Conservation (phyloP, 2,113 vertebrate genomes). For the Notiomystis cincta region DNA sequence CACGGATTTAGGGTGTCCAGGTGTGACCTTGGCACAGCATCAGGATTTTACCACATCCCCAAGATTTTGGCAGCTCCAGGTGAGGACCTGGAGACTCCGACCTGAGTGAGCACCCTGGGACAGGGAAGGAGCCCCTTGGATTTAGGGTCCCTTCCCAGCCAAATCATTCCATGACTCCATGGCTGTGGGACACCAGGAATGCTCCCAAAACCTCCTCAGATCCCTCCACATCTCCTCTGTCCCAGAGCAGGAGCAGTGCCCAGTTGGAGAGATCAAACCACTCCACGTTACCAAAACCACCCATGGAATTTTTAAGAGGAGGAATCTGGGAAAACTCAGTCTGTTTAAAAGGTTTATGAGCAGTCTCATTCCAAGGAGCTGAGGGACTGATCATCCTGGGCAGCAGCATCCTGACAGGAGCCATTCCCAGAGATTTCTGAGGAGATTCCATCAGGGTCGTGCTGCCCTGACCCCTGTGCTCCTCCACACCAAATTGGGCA, state of each 20-base stretch:
- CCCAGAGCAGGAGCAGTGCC: background rate
- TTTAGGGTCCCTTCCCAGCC: background rate
- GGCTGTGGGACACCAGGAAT: background rate
- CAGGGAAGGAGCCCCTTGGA: background rate
- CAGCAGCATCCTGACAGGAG: background rate
- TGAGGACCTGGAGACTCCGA: background rate
- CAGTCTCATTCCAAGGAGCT: background rate
- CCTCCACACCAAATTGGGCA: background rate
- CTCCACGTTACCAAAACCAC: background rate
- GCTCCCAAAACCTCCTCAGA: background rate
- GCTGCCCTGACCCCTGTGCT: background rate
- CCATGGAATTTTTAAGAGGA: background rate
- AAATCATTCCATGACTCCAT: background rate
- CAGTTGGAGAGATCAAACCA: background rate
- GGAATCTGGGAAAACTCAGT: background rate
- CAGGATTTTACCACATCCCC: background rate
- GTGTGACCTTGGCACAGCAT: accelerated
- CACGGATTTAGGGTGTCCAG: accelerated
- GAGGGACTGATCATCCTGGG: background rate
- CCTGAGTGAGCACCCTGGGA: accelerated
- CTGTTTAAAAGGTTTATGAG: background rate
- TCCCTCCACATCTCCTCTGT: background rate
- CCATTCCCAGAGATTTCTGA: background rate
- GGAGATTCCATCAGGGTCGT: background rate
- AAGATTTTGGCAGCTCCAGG: background rate